Evolutionary conservation across 2,113 vertebrate species (phyloP), one percentile per base, ranked within the genome.

Genomic region (Anas platyrhynchos): DNA sequence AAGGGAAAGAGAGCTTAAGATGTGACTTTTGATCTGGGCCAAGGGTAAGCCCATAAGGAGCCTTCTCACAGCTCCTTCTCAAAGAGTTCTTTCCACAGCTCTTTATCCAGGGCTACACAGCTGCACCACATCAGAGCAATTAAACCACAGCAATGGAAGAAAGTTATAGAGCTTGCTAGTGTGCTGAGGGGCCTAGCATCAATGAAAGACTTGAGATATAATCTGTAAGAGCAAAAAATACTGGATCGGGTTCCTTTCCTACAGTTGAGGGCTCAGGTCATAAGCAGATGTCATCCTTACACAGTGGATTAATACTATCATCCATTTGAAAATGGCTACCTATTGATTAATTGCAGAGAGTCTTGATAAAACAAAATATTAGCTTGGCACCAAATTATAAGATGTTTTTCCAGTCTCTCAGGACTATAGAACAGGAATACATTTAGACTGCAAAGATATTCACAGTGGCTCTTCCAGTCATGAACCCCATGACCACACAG

Each of bases 1-100:
- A 46, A 66, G 3, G 16, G 29, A 54, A 32, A 8, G 3, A 7
- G 13, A 63, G 5, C 17, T 67, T 67, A 41, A 50, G 36, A 43
- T 0, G 0, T 5, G 13, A 23, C 27, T 65, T 36, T 52, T 66
- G 36, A 73, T 41, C 44, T 8, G 2, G 27, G 11, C 4, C 10
- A 63, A 32, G 26, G 6, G 10, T 20, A 77, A 89, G 6, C 0
- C 8, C 43, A 23, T 34, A n/a, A 55, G 17, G 10, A 43, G 32
- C 15, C 5, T 32, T 82, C 22, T 95, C 31, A 59, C 21, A 68
- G 1, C 8, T 76, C 13, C 55, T 68, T 65, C 27, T 92, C 43
- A 61, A 43, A 79, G 13, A 27, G 5, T 2, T 27, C 5, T 73
- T 94, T 79, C 27, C 9, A 54, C 2, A 15, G 43, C 59, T 44